Evolutionary conservation across 2,797 vertebrate genomes (phyloP).

Genomic region (Lithobates pipiens): DNA sequence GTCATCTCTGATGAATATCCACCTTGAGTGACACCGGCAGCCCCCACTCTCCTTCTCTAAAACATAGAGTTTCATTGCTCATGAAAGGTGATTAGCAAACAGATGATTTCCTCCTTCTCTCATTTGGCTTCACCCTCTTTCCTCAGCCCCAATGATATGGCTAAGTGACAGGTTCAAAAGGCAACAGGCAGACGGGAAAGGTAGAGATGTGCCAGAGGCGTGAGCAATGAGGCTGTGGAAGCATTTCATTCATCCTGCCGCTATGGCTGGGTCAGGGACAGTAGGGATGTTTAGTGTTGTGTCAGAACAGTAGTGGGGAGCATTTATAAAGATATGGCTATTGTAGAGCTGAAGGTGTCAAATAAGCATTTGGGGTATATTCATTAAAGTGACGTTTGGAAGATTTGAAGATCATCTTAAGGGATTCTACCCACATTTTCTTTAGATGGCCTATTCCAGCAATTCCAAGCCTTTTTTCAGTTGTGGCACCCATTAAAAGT

Average conservation of each 20-base stretch:
- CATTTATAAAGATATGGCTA: slow-evolving; percentile 63
- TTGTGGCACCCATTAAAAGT: too few species aligned
- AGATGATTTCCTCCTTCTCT: slow-evolving; percentile 69
- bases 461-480: too few species aligned
- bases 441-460: neutral
- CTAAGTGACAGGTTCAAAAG: slow-evolving; percentile 73
- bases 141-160: slow-evolving; percentile 63
- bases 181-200: slow-evolving; percentile 71
- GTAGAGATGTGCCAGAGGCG: slow-evolving; percentile 70
- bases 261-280: slow-evolving; percentile 67
- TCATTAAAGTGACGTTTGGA: slow-evolving; percentile 16
- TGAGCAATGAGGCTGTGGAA: slow-evolving; percentile 69
- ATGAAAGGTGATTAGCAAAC: slow-evolving; percentile 79
- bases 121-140: slow-evolving; percentile 52
- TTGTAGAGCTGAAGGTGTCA: slow-evolving; percentile 17
- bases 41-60: slow-evolving; percentile 70
- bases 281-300: slow-evolving; percentile 48
- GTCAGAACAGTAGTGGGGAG: slow-evolving; percentile 44
- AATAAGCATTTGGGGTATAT: slow-evolving; percentile 48
- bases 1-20: slow-evolving; percentile 97
- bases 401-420: neutral
- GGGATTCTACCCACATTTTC: neutral
- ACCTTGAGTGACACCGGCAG: slow-evolving; percentile 82
- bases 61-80: slow-evolving; percentile 78
- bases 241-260: slow-evolving; percentile 70